These are phyloP conservation scores for Tribolium freemani DNA, from an alignment of 2,888 invertebrate genomes.

Conservation along the genomic window DNA sequence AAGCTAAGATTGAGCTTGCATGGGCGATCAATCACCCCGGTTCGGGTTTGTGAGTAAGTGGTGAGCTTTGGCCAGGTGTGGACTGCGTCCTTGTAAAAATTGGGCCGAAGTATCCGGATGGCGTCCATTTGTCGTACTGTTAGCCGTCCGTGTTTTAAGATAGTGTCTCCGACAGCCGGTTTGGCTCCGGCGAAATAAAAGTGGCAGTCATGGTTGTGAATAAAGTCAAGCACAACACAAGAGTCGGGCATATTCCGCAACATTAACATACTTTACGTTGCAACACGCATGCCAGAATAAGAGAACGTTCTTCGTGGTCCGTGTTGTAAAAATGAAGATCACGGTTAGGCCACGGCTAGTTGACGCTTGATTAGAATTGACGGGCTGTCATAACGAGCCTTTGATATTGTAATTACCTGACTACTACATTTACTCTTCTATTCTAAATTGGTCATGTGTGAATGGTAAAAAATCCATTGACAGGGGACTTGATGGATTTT, in stretches of 20 bases:
- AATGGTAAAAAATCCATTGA: conserved; percentile 43
- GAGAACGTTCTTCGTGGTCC: conserved; percentile 54
- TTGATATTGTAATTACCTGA: conserved; percentile 59
- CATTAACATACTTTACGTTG: conserved; percentile 49
- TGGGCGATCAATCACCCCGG: no score
- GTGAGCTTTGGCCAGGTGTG: no score
- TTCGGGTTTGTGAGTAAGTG: no score
- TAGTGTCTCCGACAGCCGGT: neutral
- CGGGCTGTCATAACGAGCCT: conserved; percentile 56
- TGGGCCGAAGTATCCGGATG: neutral
- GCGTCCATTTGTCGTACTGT: neutral
- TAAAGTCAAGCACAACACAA: conserved; percentile 8
- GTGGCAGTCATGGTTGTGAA: conserved; percentile 3
- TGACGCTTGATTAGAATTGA: conserved; percentile 56
- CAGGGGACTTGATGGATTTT: conserved; percentile 41
- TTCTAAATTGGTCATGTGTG: conserved; percentile 47
- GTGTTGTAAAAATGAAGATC: conserved; percentile 53
- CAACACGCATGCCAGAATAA: conserved; percentile 52
- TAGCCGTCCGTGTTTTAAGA: neutral
- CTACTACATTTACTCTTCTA: conserved; percentile 51
- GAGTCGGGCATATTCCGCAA: conserved; percentile 35
- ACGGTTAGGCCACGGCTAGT: conserved; percentile 52
- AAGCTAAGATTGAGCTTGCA: no score
- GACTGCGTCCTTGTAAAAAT: neutral
- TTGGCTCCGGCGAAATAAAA: neutral